Conservation (phyloP, 1,140 invertebrate genomes). For the Metopolophium dirhodum region DNA sequence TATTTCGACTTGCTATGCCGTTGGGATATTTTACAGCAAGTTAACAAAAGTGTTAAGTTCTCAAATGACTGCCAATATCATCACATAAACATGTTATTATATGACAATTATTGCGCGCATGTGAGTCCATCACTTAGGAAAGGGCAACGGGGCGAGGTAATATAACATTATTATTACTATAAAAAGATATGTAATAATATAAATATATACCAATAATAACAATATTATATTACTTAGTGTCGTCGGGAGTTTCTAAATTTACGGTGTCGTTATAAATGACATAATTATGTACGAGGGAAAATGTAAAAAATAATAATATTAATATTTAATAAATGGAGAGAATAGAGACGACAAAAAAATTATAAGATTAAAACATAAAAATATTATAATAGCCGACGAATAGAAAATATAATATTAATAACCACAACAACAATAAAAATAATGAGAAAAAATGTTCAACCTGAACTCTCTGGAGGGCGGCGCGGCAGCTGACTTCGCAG, state of each 20-base stretch:
- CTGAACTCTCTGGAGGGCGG: neutral
- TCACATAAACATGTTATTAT: neutral
- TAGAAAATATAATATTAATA: neutral
- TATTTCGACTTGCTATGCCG: constrained; percentile 54
- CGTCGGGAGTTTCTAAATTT: neutral
- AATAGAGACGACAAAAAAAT: neutral
- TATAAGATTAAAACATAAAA: neutral
- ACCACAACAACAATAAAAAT: neutral
- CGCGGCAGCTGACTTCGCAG: constrained; percentile 34
- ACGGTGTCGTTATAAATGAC: neutral
- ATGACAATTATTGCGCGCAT: neutral
- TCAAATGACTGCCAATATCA: neutral
- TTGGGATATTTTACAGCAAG: constrained; percentile 53
- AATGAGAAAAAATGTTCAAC: neutral
- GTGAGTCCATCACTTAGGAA: too few relatives aligned
- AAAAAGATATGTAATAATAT: too few relatives aligned
- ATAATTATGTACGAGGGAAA: too few relatives aligned
- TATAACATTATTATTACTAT: neutral
- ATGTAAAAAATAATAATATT: too few relatives aligned
- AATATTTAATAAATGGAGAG: neutral
- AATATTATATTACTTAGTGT: neutral
- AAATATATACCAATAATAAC: too few relatives aligned
- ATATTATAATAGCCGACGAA: neutral
- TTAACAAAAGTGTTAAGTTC: constrained; percentile 12
- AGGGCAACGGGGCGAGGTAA: neutral